Conservation (phyloP, 2,113 vertebrate species). For the Serilophus lunatus region DNA sequence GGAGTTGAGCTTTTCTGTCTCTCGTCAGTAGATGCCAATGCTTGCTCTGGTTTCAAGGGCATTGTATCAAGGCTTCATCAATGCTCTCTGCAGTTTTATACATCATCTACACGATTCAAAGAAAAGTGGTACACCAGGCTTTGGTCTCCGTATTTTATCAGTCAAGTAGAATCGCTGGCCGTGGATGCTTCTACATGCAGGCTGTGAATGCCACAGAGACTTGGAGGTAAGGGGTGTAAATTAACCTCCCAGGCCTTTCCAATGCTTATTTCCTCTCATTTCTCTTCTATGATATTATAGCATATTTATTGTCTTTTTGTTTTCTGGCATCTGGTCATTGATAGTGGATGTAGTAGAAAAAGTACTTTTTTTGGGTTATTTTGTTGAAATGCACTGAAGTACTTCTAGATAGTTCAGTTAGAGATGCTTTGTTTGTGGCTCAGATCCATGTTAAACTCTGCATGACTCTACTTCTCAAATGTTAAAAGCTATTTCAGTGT, state of each 20-base stretch:
- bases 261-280: background rate
- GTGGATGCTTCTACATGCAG: background rate
- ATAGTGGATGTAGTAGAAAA: background rate
- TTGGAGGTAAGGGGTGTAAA: background rate
- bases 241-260: background rate
- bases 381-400: background rate
- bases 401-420: background rate
- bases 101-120: background rate
- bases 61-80: background rate
- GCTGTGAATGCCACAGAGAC: background rate
- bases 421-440: background rate
- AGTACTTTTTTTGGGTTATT: background rate
- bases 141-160: background rate
- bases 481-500: background rate
- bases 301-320: background rate
- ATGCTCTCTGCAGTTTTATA: background rate
- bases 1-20: background rate
- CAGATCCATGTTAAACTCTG: background rate
- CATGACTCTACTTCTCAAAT: background rate
- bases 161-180: background rate
- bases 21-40: background rate
- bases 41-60: background rate
- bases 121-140: background rate
- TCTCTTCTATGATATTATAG: background rate
- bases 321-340: background rate